Evolutionary conservation across 2,888 invertebrate species (phyloP), one percentile per base, ranked within the genome.

Genomic region (Hartigia nigra): DNA sequence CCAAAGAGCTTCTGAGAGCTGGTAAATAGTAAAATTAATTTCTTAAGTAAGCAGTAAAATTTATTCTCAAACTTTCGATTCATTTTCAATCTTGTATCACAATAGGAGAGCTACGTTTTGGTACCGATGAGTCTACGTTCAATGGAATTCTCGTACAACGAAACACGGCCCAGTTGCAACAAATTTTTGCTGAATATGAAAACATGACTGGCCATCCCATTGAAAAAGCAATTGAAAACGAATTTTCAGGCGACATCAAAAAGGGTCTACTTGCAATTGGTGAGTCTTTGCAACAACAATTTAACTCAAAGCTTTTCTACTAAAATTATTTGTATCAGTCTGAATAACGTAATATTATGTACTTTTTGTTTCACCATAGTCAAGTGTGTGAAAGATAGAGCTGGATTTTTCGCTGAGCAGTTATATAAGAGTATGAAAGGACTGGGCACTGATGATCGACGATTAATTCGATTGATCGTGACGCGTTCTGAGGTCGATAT

Each of bases 391-490:
- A 95, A 95, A 88, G 96, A 97, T 91, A 95, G 96, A 91, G 93
- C 96, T 0, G 94, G 94, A 69, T 98, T 96, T 93, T 98, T 97
- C 92, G 98, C 98, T 0, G 96, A 96, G 89, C 95, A 96, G 74
- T 93, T 98, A 77, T 95, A 97, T 92, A 95, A 96, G 89, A 95
- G 96, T 77, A 97, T 98, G 97, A 96, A 96, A 89, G 98, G 98
- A 5, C 91, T 96, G 83, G 98, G 98, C 81, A 98, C 98, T 5
- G 96, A 97, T 88, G 98, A 98, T 91, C 93, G 94, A 76, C 95
- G 96, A 86, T 93, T 98, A 84, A 97, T 98, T 86, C 95, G 98
- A 87, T 93, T 98, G 79, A 94, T 98, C 86, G 96, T 97, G 75
- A 96, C 97, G 1, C 94, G 97, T 85, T 94, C 94, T 88, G 96